A percentile compares a stretch with the other conserved stretches of the same genome.
phyloP scores from a whole-genome alignment of 2,113 vertebrate genomes.

The Poeciliopsis turrubarensis region DNA sequence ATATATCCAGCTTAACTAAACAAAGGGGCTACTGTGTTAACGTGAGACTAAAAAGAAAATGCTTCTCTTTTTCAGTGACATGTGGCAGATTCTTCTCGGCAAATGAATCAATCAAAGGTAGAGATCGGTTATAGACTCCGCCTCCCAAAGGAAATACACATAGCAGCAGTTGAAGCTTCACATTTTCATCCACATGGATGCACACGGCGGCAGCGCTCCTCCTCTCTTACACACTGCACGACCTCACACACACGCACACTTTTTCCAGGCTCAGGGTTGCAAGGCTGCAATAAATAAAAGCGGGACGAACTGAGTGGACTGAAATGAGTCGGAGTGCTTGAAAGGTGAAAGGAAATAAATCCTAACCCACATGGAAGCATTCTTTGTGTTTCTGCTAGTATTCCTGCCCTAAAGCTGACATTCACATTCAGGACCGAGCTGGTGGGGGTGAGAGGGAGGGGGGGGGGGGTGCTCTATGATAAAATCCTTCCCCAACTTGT shows the following conservation, averaged over 20 bases:
- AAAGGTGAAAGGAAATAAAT: not conserved
- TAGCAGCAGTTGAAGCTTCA: slow-evolving; percentile 70
- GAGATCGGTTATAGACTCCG: slow-evolving; percentile 53
- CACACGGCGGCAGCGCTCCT: slow-evolving; percentile 30
- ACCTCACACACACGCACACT: slow-evolving; percentile 1
- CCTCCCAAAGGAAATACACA: slow-evolving; percentile 45
- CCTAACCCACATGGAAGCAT: not conserved
- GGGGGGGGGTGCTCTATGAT: not conserved
- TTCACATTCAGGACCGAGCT: slow-evolving; percentile 52
- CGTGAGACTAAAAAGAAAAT: slow-evolving; percentile 5
- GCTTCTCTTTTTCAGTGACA: not conserved
- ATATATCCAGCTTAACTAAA: slow-evolving; percentile 32
- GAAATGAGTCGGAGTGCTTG: slow-evolving; percentile 15
- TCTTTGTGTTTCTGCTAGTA: not conserved
- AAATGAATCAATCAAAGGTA: slow-evolving; percentile 74
- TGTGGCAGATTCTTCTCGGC: slow-evolving; percentile 21
- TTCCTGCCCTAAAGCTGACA: slow-evolving; percentile 14
- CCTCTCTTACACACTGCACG: slow-evolving; percentile 18
- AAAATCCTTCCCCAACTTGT: slow-evolving; percentile 60
- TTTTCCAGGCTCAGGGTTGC: slow-evolving; percentile 31
- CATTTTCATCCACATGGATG: slow-evolving; percentile 63
- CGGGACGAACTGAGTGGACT: slow-evolving; percentile 19
- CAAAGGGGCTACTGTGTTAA: slow-evolving; percentile 28
- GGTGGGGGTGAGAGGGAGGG: slow-evolving; percentile 16
- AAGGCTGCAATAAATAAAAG: slow-evolving; percentile 41